A percentile compares a stretch with the other conserved stretches of the same genome.
Conservation (phyloP, 1,140 invertebrate species). For the Zaprionus tsacasi region DNA sequence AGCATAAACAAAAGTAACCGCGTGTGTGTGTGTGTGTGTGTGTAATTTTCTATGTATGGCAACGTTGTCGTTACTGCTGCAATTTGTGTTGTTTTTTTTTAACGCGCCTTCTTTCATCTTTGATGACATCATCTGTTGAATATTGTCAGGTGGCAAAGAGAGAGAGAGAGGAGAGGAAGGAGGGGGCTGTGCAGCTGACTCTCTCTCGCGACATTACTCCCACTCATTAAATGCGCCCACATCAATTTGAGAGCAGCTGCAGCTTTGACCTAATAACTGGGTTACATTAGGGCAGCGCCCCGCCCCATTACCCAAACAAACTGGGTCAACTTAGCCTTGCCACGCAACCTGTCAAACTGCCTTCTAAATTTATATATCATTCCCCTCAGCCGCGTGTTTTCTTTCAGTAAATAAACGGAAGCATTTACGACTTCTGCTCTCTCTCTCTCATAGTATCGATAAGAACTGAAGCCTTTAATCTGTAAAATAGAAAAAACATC, state of each 20-base stretch:
- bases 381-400: background rate
- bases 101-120: slow-evolving; percentile 10
- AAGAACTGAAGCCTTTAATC: slow-evolving; percentile 1
- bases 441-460: slow-evolving; percentile 3
- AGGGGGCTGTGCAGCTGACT: slow-evolving; percentile 8
- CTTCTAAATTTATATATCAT: background rate
- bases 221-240: slow-evolving; percentile 11
- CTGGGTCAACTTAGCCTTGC: slow-evolving; percentile 59
- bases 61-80: slow-evolving; percentile 32
- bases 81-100: slow-evolving; percentile 46
- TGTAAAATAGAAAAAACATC: too few species aligned
- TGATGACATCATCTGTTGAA: slow-evolving; percentile 63
- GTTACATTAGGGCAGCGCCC: background rate
- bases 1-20: slow-evolving; percentile 36
- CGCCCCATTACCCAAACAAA: slow-evolving; percentile 26
- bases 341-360: slow-evolving; percentile 59
- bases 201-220: slow-evolving; percentile 25
- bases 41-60: background rate
- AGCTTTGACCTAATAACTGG: slow-evolving; percentile 1
- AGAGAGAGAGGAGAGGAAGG: background rate
- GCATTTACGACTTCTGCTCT: background rate
- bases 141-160: background rate
- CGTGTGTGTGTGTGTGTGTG: slow-evolving; percentile 1
- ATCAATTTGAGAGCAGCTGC: background rate
- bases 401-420: background rate